Evolutionary conservation across 2,797 vertebrate genomes (phyloP).

Genomic region (Schizopygopsis pylzovi): DNA sequence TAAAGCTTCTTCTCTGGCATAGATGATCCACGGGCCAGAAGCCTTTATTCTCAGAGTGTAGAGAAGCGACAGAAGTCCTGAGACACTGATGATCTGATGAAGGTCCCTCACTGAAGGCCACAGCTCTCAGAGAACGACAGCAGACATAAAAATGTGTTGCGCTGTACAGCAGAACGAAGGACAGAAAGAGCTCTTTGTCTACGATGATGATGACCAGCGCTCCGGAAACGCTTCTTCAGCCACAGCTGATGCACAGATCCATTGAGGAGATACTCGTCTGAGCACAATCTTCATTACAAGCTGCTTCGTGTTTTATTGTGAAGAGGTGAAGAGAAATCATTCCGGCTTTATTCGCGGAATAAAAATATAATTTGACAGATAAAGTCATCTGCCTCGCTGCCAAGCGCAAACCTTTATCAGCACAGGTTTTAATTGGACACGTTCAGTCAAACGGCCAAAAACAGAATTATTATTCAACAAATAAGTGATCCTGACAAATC

Average conservation of each 20-base stretch:
- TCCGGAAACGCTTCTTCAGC: constrained; percentile 71
- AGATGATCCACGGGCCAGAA: too few relatives aligned
- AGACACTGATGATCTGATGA: not conserved
- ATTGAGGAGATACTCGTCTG: not conserved
- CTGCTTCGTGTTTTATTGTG: not conserved
- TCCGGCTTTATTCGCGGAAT: not conserved
- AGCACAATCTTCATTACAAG: not conserved
- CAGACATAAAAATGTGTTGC: constrained; percentile 95
- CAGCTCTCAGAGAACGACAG: constrained; percentile 60
- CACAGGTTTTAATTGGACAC: constrained; percentile 48
- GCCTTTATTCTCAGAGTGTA: not conserved
- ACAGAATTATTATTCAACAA: constrained; percentile 39
- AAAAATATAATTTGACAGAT: constrained; percentile 24
- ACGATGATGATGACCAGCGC: constrained; percentile 26
- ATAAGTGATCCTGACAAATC: constrained; percentile 11
- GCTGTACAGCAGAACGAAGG: constrained; percentile 76
- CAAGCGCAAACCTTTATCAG: constrained; percentile 27
- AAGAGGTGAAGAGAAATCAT: not conserved
- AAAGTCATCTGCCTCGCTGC: constrained; percentile 19
- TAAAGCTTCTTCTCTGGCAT: not conserved
- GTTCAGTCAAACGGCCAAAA: constrained; percentile 43
- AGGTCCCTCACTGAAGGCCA: not conserved
- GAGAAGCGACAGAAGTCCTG: too few relatives aligned
- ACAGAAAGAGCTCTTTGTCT: not conserved
- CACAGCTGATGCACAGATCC: constrained; percentile 70